Conservation (phyloP, 1,140 invertebrate genomes). For the Acyrthosiphon pisum region DNA sequence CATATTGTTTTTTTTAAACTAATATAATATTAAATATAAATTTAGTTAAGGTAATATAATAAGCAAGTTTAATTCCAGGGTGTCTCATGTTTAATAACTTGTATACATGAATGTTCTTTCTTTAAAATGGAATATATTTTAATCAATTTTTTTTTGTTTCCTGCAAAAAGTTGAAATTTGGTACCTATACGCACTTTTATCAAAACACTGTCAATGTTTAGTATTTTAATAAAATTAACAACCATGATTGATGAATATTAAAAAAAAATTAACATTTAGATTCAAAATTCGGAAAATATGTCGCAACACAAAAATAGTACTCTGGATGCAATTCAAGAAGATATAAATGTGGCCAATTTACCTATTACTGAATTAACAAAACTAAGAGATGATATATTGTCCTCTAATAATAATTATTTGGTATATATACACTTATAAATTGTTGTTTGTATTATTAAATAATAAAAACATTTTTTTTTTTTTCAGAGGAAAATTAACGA, state of each 20-base stretch:
- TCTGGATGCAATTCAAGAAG: slow-evolving; percentile 23
- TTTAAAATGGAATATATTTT: too few relatives aligned
- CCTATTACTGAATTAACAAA: slow-evolving; percentile 29
- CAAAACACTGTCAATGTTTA: background rate
- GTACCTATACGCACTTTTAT: too few relatives aligned
- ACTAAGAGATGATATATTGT: slow-evolving; percentile 21
- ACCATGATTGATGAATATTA: background rate
- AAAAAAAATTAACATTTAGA: background rate
- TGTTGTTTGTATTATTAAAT: slow-evolving; percentile 1
- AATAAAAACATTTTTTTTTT: background rate
- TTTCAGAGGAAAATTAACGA: slow-evolving; percentile 73
- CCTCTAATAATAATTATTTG: slow-evolving; percentile 26
- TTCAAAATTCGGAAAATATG: slow-evolving; percentile 49
- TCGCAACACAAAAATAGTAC: slow-evolving; percentile 33
- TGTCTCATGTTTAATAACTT: too few relatives aligned
- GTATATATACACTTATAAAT: slow-evolving; percentile 60
- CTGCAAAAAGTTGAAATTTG: too few relatives aligned
- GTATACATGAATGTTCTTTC: too few relatives aligned
- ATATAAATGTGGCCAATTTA: background rate
- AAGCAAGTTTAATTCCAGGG: too few relatives aligned
- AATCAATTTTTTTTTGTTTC: too few relatives aligned
- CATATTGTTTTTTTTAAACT: too few relatives aligned
- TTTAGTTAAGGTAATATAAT: too few relatives aligned
- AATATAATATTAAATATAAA: too few relatives aligned
- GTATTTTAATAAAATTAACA: background rate